Percentiles rank a stretch among this genome's conserved stretches.
These are phyloP conservation scores for Mythimna loreyi DNA, from an alignment of 2,888 invertebrate species.

Conservation along the genomic window DNA sequence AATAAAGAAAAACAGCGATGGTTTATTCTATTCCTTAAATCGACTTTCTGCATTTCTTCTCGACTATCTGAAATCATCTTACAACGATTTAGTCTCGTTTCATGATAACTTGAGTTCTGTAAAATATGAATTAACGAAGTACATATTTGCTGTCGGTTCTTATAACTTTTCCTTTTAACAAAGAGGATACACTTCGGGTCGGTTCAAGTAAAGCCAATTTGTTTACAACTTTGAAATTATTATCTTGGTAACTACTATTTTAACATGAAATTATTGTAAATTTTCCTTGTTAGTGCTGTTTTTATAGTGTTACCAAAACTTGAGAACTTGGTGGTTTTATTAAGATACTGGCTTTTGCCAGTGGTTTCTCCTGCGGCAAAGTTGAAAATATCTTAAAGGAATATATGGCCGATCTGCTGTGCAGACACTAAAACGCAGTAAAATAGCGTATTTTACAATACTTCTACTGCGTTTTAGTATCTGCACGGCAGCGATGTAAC, in stretches of 20 bases:
- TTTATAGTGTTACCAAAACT: background rate
- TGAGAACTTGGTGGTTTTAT: background rate
- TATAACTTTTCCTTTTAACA: background rate
- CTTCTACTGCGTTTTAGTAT: too few relatives aligned
- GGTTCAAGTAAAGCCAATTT: constrained; percentile 17
- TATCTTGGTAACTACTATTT: background rate
- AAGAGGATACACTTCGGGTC: background rate
- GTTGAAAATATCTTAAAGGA: too few relatives aligned
- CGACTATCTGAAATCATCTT: background rate
- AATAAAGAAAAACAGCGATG: too few relatives aligned
- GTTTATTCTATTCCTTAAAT: background rate
- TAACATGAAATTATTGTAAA: background rate
- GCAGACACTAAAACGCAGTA: too few relatives aligned
- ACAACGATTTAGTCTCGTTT: background rate
- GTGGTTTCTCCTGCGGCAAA: too few relatives aligned
- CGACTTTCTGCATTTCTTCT: too few relatives aligned
- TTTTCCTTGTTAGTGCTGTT: constrained; percentile 4
- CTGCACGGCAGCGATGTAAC: too few relatives aligned
- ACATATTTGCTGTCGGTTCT: background rate
- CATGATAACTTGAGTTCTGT: background rate
- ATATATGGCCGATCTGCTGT: too few relatives aligned
- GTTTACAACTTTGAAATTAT: constrained; percentile 10
- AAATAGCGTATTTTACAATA: too few relatives aligned
- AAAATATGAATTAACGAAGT: background rate
- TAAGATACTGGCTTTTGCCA: background rate